A percentile compares a stretch with the other conserved stretches of the same genome.
Evolutionary conservation across 1,140 invertebrate species (phyloP).

Genomic region (Bombyx mori): ASM3026992v2 NC_085134.1:734001-734500

Average conservation of each 20-base stretch:
- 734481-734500: too few species aligned
- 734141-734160: background rate
- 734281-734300: background rate
- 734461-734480: too few species aligned
- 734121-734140: background rate
- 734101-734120: background rate
- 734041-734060: constrained; percentile 73
- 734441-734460: too few species aligned
- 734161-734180: background rate
- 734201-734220: too few species aligned
- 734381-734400: too few species aligned
- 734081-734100: background rate
- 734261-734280: too few species aligned
- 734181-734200: too few species aligned
- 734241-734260: too few species aligned
- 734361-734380: too few species aligned
- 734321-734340: background rate
- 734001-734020: constrained; percentile 61
- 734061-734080: constrained; percentile 57
- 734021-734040: constrained; percentile 72
- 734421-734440: too few species aligned
- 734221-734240: too few species aligned
- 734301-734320: background rate
- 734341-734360: constrained; percentile 26
- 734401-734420: too few species aligned